Evolutionary conservation across 2,888 invertebrate genomes (phyloP), one percentile per base, ranked within the genome.

Genomic region (Heteropelma amictum): DNA sequence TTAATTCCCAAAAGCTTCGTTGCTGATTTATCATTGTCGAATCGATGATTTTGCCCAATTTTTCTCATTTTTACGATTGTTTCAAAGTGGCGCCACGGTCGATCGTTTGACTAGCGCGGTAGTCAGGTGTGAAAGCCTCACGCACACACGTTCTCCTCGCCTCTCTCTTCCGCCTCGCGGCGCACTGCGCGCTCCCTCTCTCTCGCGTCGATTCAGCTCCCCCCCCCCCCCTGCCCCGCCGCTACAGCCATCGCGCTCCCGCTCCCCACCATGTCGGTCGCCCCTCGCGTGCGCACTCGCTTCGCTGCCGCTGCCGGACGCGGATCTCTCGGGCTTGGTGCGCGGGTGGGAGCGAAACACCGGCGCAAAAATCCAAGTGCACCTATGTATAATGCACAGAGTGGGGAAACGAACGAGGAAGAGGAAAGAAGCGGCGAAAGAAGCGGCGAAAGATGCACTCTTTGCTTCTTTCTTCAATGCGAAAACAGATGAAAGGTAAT

Each of bases 101-200:
- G 82, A 79, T 79, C 69, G 71, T 45, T 77, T 81, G 87, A 87
- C 81, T 84, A 79, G 60, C 83, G 87, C 82, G 82, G 87, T 87
- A 86, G 86, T 87, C 87, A 87, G 87, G 87, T 87, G 87, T 87
- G 85, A 87, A 86, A 86, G 85, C 84, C 85, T 85, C 85, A 85
- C 87, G 85, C 85, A 84, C 86, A 80, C 81, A 79, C 81, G 76
- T 77, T 77, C 79, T 79, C 78, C 67, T 63, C 78, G 71, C 75
- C 78, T 77, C 45, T 80, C 80, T 49, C 51, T 63, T 56, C 21
- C 40, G 51, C 19, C 60, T 26, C 61, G 23, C 30, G 8, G 14
- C n/a, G 28, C 30, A 40, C n/a, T n/a, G 42, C 19, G n/a, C 47
- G 35, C 21, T 54, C 8, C 33, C 23, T 35, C 30, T 49, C 49